phyloP scores from a whole-genome alignment of 2,888 invertebrate genomes.

The Brassicogethes aeneus region DNA sequence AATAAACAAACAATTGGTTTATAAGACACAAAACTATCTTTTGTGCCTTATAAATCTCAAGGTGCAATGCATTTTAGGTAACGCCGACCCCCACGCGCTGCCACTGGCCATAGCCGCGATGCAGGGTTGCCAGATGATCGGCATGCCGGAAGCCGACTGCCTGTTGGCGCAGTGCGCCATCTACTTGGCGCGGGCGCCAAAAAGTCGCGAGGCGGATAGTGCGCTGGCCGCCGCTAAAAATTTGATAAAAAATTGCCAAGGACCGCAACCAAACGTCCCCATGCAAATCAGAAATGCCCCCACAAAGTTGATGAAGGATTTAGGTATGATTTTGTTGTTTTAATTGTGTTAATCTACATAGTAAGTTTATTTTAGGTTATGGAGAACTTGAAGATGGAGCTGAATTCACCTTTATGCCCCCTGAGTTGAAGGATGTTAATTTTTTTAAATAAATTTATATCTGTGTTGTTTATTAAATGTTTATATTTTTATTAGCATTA shows the following conservation, averaged over 20 bases:
- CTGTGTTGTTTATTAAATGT: too few relatives aligned
- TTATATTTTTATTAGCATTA: too few relatives aligned
- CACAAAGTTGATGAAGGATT: conserved; percentile 64
- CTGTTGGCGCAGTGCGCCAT: conserved; percentile 69
- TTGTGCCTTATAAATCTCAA: too few relatives aligned
- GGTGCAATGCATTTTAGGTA: too few relatives aligned
- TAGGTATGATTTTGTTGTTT: conserved; percentile 45
- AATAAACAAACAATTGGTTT: too few relatives aligned
- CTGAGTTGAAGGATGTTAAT: conserved; percentile 52
- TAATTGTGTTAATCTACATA: background rate
- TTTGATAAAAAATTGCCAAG: conserved; percentile 51
- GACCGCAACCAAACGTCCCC: conserved; percentile 65
- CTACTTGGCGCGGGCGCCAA: conserved; percentile 67
- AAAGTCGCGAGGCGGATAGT: conserved; percentile 53
- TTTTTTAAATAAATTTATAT: conserved; percentile 48
- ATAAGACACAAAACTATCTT: too few relatives aligned
- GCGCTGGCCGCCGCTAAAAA: conserved; percentile 49
- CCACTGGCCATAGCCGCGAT: conserved; percentile 63
- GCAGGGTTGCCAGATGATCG: conserved; percentile 70
- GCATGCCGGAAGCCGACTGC: conserved; percentile 76
- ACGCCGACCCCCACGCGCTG: conserved; percentile 57
- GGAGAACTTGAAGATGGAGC: conserved; percentile 48
- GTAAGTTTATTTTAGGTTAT: conserved; percentile 51
- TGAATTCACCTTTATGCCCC: conserved; percentile 56
- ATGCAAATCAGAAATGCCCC: conserved; percentile 74